Evolutionary conservation across 2,113 vertebrate genomes (phyloP).

Genomic region (Salvelinus sp.): DNA sequence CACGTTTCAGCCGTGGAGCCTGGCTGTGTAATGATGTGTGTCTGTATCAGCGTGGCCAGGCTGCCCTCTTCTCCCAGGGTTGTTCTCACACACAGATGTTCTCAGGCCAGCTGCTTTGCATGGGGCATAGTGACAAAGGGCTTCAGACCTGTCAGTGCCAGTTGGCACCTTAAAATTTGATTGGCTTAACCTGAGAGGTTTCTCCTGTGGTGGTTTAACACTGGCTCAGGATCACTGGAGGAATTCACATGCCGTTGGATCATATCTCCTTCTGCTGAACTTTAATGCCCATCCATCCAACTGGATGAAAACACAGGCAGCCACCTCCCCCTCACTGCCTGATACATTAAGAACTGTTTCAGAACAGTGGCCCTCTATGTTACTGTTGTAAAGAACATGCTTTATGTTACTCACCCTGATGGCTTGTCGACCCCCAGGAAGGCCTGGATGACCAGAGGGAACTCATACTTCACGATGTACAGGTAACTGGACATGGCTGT

Average conservation of each 20-base stretch:
- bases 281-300: not conserved
- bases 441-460: slow-evolving; percentile 89
- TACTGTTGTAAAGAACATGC: too few relatives aligned
- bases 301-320: not conserved
- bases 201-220: too few relatives aligned
- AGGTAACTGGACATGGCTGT: slow-evolving; percentile 96
- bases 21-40: slow-evolving; percentile 53
- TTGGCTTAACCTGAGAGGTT: not conserved
- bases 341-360: not conserved
- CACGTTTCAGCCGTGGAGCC: slow-evolving; percentile 35
- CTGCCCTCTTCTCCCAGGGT: slow-evolving; percentile 47
- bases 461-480: slow-evolving; percentile 95
- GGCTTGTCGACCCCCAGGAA: slow-evolving; percentile 71
- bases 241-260: not conserved
- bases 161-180: too few relatives aligned
- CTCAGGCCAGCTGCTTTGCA: slow-evolving; percentile 50
- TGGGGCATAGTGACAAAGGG: slow-evolving; percentile 1
- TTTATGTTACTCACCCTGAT: slow-evolving; percentile 53
- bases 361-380: not conserved
- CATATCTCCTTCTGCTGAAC: not conserved
- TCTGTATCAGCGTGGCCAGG: slow-evolving; percentile 27
- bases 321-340: not conserved
- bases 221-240: too few relatives aligned
- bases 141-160: too few relatives aligned
- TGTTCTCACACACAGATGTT: slow-evolving; percentile 54